Base-by-base conservation (phyloP, 2,797 vertebrate species). In the Sphenodon punctatus region DNA sequence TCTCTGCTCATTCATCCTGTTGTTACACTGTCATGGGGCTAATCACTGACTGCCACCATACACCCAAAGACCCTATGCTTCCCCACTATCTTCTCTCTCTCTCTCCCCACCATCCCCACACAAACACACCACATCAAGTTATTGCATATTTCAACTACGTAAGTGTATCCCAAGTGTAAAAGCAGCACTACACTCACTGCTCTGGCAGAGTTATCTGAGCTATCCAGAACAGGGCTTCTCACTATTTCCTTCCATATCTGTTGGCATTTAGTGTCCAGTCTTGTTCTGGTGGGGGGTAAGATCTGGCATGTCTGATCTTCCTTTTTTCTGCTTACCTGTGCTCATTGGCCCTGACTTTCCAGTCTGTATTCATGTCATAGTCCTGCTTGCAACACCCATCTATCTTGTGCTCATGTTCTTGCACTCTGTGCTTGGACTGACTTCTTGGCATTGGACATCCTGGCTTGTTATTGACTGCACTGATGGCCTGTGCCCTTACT, bases 31-130 rank as follows among this genome's bases (percentile, higher is more conserved):
- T 61, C 46, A 46, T 39, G 71, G 34, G 79, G 22, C 17, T 86
- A 70, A 83, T 88, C 74, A 67, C 41, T 70, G 75, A 78, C 63
- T 84, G 51, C n/a, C 64, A 60, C 42, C 75, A 39, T 70, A 61
- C 58, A 36, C 39, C 38, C 69, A 39, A 61, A 72, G 36, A 32
- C 15, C 67, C 41, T 30, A 60, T 58, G 74, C 67, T 41, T 45
- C 10, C 20, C 9, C 45, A 20, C 19, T 30, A 51, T 43, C 46
- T 23, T 15, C 25, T 32, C 16, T 13, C 17, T 14, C 12, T n/a
- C 74, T 43, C 64, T 25, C 51, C 5, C 13, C 38, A 16, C 8
- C 4, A 20, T 11, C 7, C n/a, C 27, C 14, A 12, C 25, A 16
- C 30, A 49, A 25, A 77, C 61, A 53, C 53, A 80, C 78, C 78